Evolutionary conservation across 1,140 invertebrate species (phyloP).

Genomic region (Acyrthosiphon pisum): DNA sequence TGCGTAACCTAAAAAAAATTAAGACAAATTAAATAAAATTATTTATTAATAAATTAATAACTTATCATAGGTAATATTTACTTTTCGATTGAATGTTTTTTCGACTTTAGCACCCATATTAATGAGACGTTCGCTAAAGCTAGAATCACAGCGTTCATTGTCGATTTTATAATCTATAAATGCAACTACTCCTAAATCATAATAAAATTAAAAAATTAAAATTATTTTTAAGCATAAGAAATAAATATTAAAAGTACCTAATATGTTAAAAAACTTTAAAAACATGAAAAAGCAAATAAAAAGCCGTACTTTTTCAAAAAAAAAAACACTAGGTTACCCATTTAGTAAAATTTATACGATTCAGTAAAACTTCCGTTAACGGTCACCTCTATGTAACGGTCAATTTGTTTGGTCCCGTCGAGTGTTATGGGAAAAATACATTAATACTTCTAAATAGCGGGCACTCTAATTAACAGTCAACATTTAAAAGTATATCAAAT

Average conservation of each 20-base stretch:
- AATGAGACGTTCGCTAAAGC: not conserved
- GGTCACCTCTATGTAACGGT: no score
- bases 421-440: no score
- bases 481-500: no score
- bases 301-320: not conserved
- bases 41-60: not conserved
- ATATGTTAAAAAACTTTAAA: not conserved
- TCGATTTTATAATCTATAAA: slow-evolving; percentile 50
- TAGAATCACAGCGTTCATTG: not conserved
- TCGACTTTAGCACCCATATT: slow-evolving; percentile 21
- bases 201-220: no score
- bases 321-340: not conserved
- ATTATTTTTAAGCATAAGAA: not conserved
- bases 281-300: not conserved
- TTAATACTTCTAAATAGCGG: no score
- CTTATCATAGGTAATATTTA: not conserved
- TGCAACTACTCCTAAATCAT: slow-evolving; percentile 19
- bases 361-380: no score
- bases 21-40: not conserved
- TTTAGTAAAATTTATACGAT: no score
- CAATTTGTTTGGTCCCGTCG: no score
- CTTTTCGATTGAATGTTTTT: slow-evolving; percentile 42
- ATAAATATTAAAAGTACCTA: not conserved
- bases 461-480: no score
- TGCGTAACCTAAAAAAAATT: slow-evolving; percentile 31